Percentiles rank a stretch among this genome's conserved stretches.
These are phyloP conservation scores for Oegoconia quadripuncta DNA, from an alignment of 2,888 invertebrate genomes.

Conservation along the genomic window DNA sequence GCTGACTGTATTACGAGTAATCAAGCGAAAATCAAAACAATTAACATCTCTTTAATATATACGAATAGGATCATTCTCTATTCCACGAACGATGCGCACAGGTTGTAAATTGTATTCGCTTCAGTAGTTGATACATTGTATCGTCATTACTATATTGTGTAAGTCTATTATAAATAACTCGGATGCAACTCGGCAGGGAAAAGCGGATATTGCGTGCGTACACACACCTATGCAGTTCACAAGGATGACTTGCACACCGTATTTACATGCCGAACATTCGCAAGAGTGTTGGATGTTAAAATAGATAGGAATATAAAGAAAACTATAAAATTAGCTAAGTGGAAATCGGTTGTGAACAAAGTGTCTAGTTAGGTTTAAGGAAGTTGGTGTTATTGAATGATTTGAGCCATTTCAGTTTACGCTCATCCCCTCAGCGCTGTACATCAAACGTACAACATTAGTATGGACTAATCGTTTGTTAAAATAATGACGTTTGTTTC, in stretches of 20 bases:
- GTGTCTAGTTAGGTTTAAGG: too few species aligned
- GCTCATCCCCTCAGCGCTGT: too few species aligned
- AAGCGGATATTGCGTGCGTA: constrained; percentile 31
- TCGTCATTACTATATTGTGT: constrained; percentile 24
- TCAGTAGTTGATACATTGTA: constrained; percentile 22
- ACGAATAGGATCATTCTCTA: too few species aligned
- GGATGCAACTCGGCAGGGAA: constrained; percentile 25
- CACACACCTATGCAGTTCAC: constrained; percentile 7
- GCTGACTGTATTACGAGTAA: too few species aligned
- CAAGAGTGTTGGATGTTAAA: neutral
- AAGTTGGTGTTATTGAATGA: too few species aligned
- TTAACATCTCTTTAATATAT: constrained; percentile 3
- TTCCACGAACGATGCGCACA: constrained; percentile 2
- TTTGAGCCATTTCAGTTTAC: too few species aligned
- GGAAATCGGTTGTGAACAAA: too few species aligned
- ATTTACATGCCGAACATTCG: neutral
- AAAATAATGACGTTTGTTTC: too few species aligned
- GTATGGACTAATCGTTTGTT: too few species aligned
- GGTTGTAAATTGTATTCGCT: constrained; percentile 23
- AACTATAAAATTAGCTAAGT: too few species aligned
- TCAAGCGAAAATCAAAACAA: constrained; percentile 37
- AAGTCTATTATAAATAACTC: constrained; percentile 33
- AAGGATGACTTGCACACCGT: constrained; percentile 13
- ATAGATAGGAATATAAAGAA: neutral
- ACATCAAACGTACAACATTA: too few species aligned